Evolutionary conservation across 2,113 vertebrate genomes (phyloP).

Genomic region (Percopsis transmontana): DNA sequence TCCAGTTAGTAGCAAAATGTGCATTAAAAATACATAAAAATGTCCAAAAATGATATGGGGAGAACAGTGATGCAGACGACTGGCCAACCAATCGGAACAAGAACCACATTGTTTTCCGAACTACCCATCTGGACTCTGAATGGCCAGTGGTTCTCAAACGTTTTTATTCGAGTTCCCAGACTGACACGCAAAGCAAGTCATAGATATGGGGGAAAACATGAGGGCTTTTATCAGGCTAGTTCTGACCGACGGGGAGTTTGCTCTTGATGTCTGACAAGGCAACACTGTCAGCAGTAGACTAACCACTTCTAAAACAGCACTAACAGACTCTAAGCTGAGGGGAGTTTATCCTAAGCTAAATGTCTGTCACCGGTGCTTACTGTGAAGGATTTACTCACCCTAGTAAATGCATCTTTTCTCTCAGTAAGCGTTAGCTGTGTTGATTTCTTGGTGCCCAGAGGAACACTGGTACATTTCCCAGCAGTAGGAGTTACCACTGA

Average conservation of each 20-base stretch:
- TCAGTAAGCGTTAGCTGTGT: slow-evolving; percentile 7
- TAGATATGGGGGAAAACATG: too few species aligned
- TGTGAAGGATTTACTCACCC: slow-evolving; percentile 10
- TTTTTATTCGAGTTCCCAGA: too few species aligned
- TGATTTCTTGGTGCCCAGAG: slow-evolving; percentile 16
- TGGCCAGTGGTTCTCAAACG: too few species aligned
- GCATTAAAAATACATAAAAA: background rate
- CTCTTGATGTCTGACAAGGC: slow-evolving; percentile 10
- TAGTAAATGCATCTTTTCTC: slow-evolving; percentile 14
- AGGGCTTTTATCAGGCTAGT: too few species aligned
- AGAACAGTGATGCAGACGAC: too few species aligned
- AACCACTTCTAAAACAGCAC: slow-evolving; percentile 11
- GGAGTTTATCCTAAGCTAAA: slow-evolving; percentile 26
- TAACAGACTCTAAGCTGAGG: background rate
- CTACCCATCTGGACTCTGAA: too few species aligned
- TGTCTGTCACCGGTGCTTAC: slow-evolving; percentile 16
- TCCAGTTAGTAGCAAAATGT: slow-evolving; percentile 29
- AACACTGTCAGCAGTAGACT: slow-evolving; percentile 5
- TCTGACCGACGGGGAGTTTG: background rate
- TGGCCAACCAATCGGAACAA: too few species aligned
- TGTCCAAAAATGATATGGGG: background rate
- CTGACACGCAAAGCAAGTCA: too few species aligned
- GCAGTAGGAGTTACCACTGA: slow-evolving; percentile 2
- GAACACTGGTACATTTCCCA: slow-evolving; percentile 15
- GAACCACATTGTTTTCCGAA: too few species aligned